Conservation (phyloP, 2,888 invertebrate species). For the Ischnus inquisitorius region DNA sequence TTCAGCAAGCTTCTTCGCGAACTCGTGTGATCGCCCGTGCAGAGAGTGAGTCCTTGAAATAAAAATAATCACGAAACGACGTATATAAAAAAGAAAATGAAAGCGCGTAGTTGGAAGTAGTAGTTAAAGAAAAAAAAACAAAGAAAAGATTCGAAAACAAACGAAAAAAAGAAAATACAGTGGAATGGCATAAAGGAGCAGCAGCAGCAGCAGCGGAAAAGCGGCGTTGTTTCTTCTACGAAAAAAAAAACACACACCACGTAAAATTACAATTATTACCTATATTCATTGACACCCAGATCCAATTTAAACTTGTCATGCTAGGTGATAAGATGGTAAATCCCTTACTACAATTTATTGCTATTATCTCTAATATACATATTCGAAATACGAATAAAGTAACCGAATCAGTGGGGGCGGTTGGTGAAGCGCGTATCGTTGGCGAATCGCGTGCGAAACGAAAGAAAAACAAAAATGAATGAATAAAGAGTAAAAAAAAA, state of each 20-base stretch:
- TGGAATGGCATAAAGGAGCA: constrained; percentile 65
- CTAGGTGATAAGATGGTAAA: constrained; percentile 83
- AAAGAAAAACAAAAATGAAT: constrained; percentile 35
- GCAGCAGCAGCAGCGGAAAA: constrained; percentile 57
- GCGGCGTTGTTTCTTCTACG: constrained; percentile 71
- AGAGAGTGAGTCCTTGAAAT: constrained; percentile 69
- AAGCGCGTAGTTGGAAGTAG: constrained; percentile 47
- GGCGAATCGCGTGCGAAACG: constrained; percentile 32
- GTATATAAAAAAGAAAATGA: constrained; percentile 50
- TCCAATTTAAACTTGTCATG: constrained; percentile 83
- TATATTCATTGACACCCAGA: constrained; percentile 77
- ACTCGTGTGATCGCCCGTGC: constrained; percentile 37
- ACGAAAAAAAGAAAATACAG: constrained; percentile 44
- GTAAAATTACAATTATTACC: constrained; percentile 74
- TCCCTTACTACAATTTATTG: constrained; percentile 83
- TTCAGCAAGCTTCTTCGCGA: constrained; percentile 31
- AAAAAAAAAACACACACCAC: constrained; percentile 58
- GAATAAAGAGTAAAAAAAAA: constrained; percentile 23
- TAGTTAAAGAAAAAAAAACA: constrained; percentile 45
- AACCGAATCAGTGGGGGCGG: constrained; percentile 72
- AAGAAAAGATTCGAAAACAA: constrained; percentile 51
- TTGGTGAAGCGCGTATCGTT: constrained; percentile 16
- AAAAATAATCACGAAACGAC: constrained; percentile 63
- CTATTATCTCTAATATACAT: constrained; percentile 82
- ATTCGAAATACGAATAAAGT: constrained; percentile 80